Percentiles rank a stretch among this genome's conserved stretches.
These are phyloP conservation scores for Hypomesus transpacificus DNA, from an alignment of 2,113 vertebrate genomes.

Conservation along the genomic window DNA sequence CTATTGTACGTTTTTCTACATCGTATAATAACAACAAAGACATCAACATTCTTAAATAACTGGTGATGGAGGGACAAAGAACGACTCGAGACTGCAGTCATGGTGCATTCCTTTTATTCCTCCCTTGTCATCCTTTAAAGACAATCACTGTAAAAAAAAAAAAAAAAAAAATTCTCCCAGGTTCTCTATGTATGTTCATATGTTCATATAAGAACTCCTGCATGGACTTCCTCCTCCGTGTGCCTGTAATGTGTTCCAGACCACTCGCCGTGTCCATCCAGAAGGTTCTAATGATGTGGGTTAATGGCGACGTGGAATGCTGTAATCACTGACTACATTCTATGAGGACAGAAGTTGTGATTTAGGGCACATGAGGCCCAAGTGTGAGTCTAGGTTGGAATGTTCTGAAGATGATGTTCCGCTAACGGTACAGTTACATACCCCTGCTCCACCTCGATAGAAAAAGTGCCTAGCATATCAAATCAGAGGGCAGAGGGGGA, in stretches of 20 bases:
- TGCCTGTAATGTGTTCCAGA: conserved; percentile 18
- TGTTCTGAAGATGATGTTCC: conserved; percentile 1
- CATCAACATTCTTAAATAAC: too few species aligned
- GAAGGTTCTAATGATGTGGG: background rate
- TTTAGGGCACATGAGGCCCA: too few species aligned
- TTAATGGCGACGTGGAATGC: background rate
- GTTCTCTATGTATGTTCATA: background rate
- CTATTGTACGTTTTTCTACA: too few species aligned
- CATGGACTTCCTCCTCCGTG: too few species aligned
- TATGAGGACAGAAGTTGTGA: too few species aligned
- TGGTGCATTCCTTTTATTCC: conserved; percentile 61
- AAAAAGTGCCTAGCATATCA: too few species aligned
- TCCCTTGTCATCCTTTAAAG: conserved; percentile 44
- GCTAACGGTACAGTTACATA: background rate
- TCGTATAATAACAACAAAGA: too few species aligned
- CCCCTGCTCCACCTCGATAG: too few species aligned
- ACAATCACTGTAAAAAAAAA: conserved; percentile 29
- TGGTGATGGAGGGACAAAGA: conserved; percentile 25
- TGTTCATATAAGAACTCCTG: too few species aligned
- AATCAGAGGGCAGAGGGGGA: too few species aligned
- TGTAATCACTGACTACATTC: too few species aligned
- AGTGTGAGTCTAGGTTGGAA: background rate
- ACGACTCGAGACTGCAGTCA: background rate
- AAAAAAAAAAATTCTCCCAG: conserved; percentile 17
- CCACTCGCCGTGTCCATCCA: background rate